A percentile compares a stretch with the other conserved stretches of the same genome.
Evolutionary conservation across 2,797 vertebrate species (phyloP).

Genomic region (Kryptolebias ocellatus): DNA sequence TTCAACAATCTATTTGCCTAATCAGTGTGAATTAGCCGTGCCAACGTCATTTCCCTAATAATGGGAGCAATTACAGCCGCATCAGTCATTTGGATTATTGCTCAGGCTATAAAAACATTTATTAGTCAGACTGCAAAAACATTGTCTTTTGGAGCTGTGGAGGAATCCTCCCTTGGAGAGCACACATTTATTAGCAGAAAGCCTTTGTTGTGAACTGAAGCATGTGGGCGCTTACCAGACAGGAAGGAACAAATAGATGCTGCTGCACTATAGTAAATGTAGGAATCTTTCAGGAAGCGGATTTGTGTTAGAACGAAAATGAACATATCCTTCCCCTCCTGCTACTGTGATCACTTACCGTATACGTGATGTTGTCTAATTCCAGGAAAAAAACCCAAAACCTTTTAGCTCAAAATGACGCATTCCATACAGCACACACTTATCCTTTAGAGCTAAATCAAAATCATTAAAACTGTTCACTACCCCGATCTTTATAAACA

Average conservation of each 20-base stretch:
- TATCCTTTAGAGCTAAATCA: constrained; percentile 7
- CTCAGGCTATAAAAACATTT: constrained; percentile 18
- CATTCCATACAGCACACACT: not conserved
- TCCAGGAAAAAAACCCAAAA: not conserved
- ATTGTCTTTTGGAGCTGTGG: constrained; percentile 5
- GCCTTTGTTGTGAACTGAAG: constrained; percentile 11
- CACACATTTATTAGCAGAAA: constrained; percentile 5
- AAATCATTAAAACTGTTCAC: not conserved
- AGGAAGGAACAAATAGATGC: constrained; percentile 7
- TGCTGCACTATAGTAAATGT: constrained; percentile 2
- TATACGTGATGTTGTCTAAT: not conserved
- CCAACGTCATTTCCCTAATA: not conserved
- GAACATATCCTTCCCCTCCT: not conserved
- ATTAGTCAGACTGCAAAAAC: not conserved
- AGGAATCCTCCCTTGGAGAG: constrained; percentile 5
- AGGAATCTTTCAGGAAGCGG: not conserved
- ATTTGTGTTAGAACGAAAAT: constrained; percentile 3
- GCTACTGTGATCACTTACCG: not conserved
- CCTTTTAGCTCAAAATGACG: not conserved
- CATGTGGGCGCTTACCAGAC: not conserved
- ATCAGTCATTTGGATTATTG: not conserved
- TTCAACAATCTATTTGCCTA: not conserved
- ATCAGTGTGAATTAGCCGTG: not conserved
- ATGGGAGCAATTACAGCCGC: not conserved
- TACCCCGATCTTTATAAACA: not conserved